Conservation (phyloP, 2,888 invertebrate species). For the Dione vanillae region DNA sequence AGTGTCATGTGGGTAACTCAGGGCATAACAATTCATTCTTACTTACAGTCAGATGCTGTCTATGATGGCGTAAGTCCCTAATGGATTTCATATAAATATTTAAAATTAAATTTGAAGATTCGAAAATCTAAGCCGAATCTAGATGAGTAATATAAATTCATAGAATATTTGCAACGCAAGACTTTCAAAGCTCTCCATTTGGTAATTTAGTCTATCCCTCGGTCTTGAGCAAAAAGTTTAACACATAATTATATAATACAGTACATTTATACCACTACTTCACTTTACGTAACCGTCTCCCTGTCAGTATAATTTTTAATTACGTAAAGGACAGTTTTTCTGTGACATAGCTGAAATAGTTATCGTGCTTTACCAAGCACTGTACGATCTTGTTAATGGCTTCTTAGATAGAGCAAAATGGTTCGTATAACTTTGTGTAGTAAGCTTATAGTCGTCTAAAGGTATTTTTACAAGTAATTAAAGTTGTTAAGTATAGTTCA, state of each 20-base stretch:
- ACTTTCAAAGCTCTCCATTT: background rate
- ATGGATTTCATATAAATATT: no score
- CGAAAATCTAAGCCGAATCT: no score
- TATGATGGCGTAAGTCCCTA: no score
- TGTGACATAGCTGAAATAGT: constrained; percentile 47
- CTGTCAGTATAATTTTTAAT: constrained; percentile 48
- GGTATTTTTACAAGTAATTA: constrained; percentile 21
- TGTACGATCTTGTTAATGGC: constrained; percentile 1
- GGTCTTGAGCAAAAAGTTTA: constrained; percentile 35
- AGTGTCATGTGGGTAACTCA: no score
- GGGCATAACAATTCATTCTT: no score
- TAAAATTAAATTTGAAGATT: no score
- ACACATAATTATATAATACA: constrained; percentile 34
- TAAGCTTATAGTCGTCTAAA: constrained; percentile 9
- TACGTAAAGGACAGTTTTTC: constrained; percentile 49
- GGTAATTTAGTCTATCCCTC: constrained; percentile 30
- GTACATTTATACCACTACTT: constrained; percentile 45
- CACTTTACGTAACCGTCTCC: constrained; percentile 44
- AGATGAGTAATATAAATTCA: background rate
- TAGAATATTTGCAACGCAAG: no score
- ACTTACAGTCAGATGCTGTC: no score
- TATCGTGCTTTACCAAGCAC: constrained; percentile 41
- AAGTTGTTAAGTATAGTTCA: constrained; percentile 5
- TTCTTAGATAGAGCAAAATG: background rate
- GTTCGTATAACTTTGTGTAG: background rate